phyloP scores from a whole-genome alignment of 1,140 invertebrate species.

The Tetramorium simillimum region DNA sequence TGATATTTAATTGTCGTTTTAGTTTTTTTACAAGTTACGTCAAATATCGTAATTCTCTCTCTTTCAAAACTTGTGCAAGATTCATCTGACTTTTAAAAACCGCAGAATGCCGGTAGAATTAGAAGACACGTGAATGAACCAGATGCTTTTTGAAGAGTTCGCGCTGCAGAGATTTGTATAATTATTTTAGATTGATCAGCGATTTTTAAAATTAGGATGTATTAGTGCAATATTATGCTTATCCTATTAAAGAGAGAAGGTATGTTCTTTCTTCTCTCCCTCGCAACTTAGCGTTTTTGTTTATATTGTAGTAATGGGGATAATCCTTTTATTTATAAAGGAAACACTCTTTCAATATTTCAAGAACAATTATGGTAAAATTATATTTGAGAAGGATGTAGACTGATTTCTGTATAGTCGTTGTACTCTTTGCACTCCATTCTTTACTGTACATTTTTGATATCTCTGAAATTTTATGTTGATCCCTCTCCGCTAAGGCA shows the following conservation, averaged over 20 bases:
- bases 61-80: background rate
- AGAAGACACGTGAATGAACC: background rate
- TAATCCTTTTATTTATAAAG: conserved; percentile 30
- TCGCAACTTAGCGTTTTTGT: background rate
- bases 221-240: background rate
- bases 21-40: background rate
- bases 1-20: background rate
- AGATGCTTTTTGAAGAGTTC: background rate
- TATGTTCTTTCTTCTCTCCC: background rate
- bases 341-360: background rate
- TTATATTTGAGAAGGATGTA: conserved; percentile 52
- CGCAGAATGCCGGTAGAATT: background rate
- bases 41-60: background rate
- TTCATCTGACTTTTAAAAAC: background rate
- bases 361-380: background rate
- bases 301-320: background rate
- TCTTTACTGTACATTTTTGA: background rate
- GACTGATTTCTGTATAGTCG: conserved; percentile 50
- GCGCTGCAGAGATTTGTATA: background rate
- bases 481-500: background rate
- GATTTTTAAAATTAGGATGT: background rate
- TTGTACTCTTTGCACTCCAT: background rate
- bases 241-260: background rate
- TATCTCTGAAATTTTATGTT: background rate
- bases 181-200: background rate